Conservation (phyloP, 2,113 vertebrate species). For the Siniperca chuatsi region DNA sequence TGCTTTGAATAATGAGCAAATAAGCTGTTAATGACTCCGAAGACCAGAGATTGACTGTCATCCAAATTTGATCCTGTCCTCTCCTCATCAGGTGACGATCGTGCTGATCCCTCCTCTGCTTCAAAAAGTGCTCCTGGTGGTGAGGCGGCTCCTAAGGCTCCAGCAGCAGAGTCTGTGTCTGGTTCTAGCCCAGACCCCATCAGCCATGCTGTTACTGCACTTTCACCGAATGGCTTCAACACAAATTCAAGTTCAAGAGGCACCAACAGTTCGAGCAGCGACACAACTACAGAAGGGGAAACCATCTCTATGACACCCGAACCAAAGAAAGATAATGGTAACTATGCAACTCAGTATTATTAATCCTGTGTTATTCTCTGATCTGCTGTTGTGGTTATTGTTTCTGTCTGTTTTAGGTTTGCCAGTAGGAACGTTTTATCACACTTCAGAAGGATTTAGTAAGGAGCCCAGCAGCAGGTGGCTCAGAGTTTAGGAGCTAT, state of each 20-base stretch:
- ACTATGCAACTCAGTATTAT: not conserved
- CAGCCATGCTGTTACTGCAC: not conserved
- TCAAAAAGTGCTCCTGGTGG: not conserved
- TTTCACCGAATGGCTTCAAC: not conserved
- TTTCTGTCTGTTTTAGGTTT: constrained; percentile 29
- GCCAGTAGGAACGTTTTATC: constrained; percentile 19
- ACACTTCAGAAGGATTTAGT: constrained; percentile 24
- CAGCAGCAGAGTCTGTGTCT: not conserved
- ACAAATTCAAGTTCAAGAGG: not conserved
- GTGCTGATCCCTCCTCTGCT: not conserved
- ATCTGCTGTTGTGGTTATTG: constrained; percentile 9
- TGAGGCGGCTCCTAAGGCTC: not conserved
- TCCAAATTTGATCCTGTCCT: constrained; percentile 3
- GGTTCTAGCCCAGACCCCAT: fast-evolving
- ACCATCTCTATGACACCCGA: not conserved
- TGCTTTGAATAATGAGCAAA: constrained; percentile 25
- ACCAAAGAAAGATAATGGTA: constrained; percentile 25
- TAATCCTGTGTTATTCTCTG: not conserved
- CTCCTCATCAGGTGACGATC: not conserved
- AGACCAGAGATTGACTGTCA: constrained; percentile 8
- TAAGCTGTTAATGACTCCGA: constrained; percentile 16
- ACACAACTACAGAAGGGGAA: not conserved
- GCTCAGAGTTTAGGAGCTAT: constrained; percentile 55
- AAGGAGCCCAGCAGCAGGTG: constrained; percentile 41
- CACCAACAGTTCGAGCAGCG: constrained; percentile 10